Conservation (phyloP, 1,140 invertebrate species). For the Drosophila simulans region DNA sequence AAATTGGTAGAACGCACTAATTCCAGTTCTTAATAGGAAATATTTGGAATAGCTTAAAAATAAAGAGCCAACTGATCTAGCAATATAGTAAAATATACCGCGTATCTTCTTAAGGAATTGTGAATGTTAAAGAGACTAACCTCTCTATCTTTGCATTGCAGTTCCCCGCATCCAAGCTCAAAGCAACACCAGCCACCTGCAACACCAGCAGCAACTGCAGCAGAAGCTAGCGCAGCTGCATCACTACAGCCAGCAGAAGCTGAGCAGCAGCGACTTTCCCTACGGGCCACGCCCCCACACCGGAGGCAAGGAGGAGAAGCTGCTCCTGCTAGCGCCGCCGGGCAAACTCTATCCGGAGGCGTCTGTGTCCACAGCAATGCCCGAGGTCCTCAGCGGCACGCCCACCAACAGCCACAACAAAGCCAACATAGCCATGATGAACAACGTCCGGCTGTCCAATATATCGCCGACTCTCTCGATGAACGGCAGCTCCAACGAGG, state of each 20-base stretch:
- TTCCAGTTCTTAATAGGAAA: too few relatives aligned
- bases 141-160: neutral
- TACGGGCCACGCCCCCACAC: constrained; percentile 32
- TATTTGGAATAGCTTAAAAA: too few relatives aligned
- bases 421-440: constrained; percentile 67
- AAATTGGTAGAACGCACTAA: neutral
- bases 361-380: constrained; percentile 44
- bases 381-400: constrained; percentile 65
- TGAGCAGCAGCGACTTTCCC: constrained; percentile 14
- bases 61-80: too few relatives aligned
- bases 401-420: constrained; percentile 70
- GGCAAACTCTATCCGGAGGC: constrained; percentile 23
- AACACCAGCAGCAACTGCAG: constrained; percentile 35
- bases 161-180: constrained; percentile 23
- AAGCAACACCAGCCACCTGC: constrained; percentile 12
- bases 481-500: constrained; percentile 81
- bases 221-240: constrained; percentile 30
- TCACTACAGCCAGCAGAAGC: constrained; percentile 21
- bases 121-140: neutral
- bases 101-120: too few relatives aligned
- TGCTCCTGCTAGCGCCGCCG: constrained; percentile 25
- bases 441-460: constrained; percentile 66
- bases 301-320: constrained; percentile 27
- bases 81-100: too few relatives aligned
- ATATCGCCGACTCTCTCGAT: constrained; percentile 79